phyloP scores from a whole-genome alignment of 2,797 vertebrate genomes.

The Chromobotia macracanthus region DNA sequence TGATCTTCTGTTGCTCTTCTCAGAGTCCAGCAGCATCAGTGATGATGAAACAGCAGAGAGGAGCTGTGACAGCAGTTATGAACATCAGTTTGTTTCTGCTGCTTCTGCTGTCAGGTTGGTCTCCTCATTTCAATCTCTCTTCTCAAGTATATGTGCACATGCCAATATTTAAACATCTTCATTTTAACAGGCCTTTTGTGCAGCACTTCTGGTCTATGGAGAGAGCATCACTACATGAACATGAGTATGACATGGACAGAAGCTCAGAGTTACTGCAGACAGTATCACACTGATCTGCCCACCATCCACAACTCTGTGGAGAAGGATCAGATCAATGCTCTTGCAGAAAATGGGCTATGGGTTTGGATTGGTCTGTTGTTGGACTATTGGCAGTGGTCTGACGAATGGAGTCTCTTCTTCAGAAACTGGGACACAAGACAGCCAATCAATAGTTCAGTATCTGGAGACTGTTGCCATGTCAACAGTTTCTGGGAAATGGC shows the following conservation, averaged over 20 bases:
- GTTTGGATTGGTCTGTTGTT: constrained; percentile 24
- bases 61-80: constrained; percentile 14
- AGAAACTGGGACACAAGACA: constrained; percentile 30
- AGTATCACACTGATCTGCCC: background rate
- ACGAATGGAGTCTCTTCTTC: background rate
- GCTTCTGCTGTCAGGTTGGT: background rate
- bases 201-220: constrained; percentile 38
- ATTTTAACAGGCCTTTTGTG: constrained; percentile 26
- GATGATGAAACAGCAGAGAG: no score
- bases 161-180: background rate
- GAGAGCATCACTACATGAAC: constrained; percentile 14
- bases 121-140: background rate
- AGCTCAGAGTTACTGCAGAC: constrained; percentile 33
- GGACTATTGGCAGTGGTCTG: constrained; percentile 38
- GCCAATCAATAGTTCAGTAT: no score
- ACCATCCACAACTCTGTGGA: background rate
- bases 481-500: constrained; percentile 26
- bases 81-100: constrained; percentile 13
- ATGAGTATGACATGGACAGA: background rate
- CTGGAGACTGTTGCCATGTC: background rate
- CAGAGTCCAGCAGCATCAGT: no score
- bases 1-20: no score
- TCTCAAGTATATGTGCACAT: no score
- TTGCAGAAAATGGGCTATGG: fast-evolving
- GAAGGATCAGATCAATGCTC: background rate